Evolutionary conservation across 2,113 vertebrate genomes (phyloP), one percentile per base, ranked within the genome.

Genomic region (Bufo gargarizans): DNA sequence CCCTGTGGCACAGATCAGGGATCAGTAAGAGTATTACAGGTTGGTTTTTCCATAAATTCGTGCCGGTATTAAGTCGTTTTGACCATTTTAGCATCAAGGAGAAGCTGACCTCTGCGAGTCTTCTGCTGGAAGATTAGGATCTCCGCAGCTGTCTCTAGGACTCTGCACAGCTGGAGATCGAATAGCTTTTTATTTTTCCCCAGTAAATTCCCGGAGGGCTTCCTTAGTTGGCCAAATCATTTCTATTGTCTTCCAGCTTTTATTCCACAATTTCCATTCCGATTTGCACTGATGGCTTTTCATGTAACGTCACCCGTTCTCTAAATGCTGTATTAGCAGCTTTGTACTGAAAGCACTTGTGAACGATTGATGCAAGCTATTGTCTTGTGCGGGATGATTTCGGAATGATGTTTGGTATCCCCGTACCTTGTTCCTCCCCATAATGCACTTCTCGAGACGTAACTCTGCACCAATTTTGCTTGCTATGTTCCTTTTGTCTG

Each of bases 111-210:
- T 61, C 33, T 45, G 79, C 45, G 61, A n/a, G 65, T 82, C n/a
- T 47, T 82, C 6, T 65, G 80, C 16, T 50, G 81, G 81, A 3
- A 84, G 63, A 84, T 19, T 45, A 19, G 3, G 47, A 71, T 69
- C 82, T 10, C n/a, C 14, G 63, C 82, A 84, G 63, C 47, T 69
- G 65, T 84, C 22, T 67, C n/a, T 8, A 2, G 20, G 47, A 84
- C 16, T 49, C 50, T 71, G 20, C 49, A 33, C 82, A 84, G 63
- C 82, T 84, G 82, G 49, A 84, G 82, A 71, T 55, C 14, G 10
- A 12, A 69, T 67, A 53, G 61, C 49, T 7, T 33, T 0, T 17
- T n/a, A 11, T 49, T 11, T 82, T n/a, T 17, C 50, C 10, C 59
- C 43, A 65, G 61, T 50, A 17, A 84, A 55, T 45, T 50, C 49